A percentile compares a stretch with the other conserved stretches of the same genome.
phyloP scores from a whole-genome alignment of 2,113 vertebrate species.

The Lates calcarifer region DNA sequence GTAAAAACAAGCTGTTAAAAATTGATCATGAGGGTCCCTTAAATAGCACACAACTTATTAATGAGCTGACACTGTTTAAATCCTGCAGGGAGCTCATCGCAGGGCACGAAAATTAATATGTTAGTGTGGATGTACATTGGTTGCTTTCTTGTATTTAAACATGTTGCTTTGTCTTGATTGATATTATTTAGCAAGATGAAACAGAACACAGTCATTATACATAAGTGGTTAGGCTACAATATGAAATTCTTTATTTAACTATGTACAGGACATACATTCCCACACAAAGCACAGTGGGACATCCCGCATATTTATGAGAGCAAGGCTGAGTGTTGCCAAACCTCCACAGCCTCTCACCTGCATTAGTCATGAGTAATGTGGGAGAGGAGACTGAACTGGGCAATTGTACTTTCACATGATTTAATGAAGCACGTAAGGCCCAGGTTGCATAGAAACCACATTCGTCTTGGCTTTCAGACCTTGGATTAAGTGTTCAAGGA shows the following conservation, averaged over 20 bases:
- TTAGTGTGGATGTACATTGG: background rate
- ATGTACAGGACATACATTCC: slow-evolving; percentile 6
- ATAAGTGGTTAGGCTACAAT: background rate
- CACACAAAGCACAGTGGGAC: slow-evolving; percentile 15
- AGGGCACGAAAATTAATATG: background rate
- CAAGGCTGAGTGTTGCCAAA: slow-evolving; percentile 15
- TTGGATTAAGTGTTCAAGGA: slow-evolving; percentile 59
- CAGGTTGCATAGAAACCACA: slow-evolving; percentile 28
- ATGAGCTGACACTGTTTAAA: slow-evolving; percentile 30
- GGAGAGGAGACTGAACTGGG: slow-evolving; percentile 8
- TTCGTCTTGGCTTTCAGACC: slow-evolving; percentile 52
- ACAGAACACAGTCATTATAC: background rate
- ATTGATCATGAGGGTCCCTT: slow-evolving; percentile 8
- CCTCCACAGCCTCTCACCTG: slow-evolving; percentile 24
- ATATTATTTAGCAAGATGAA: background rate
- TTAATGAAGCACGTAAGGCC: slow-evolving; percentile 40
- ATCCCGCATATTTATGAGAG: slow-evolving; percentile 45
- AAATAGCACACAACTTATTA: slow-evolving; percentile 16
- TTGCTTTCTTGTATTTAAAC: slow-evolving; percentile 7
- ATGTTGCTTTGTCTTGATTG: background rate
- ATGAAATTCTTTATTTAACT: slow-evolving; percentile 10
- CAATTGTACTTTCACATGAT: slow-evolving; percentile 39
- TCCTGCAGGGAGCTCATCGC: slow-evolving; percentile 21
- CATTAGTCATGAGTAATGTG: slow-evolving; percentile 24
- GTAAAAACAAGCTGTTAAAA: slow-evolving; percentile 40